Evolutionary conservation across 2,113 vertebrate genomes (phyloP).

Genomic region (Poeciliopsis prolifica): DNA sequence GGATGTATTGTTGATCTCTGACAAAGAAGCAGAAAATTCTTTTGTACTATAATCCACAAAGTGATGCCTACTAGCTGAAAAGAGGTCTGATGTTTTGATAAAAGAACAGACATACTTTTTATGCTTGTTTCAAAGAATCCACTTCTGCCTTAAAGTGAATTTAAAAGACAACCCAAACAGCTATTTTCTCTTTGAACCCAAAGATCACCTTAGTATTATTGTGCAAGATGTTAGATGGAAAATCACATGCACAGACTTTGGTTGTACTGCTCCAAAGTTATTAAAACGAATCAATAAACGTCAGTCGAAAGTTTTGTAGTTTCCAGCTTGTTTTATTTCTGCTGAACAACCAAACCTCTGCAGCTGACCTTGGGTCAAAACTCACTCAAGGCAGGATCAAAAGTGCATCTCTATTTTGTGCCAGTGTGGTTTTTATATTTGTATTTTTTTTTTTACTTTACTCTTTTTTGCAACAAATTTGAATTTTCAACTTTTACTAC

Average conservation of each 20-base stretch:
- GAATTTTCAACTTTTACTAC: slow-evolving; percentile 13
- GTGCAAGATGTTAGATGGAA: neutral
- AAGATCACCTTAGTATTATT: slow-evolving; percentile 9
- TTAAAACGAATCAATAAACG: slow-evolving; percentile 2
- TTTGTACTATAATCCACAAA: slow-evolving; percentile 14
- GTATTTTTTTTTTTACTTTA: slow-evolving; percentile 43
- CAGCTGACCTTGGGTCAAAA: slow-evolving; percentile 22
- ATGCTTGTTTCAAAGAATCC: slow-evolving; percentile 6
- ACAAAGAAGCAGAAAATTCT: slow-evolving; percentile 6
- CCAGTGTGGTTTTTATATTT: slow-evolving; percentile 38
- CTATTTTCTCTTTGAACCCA: neutral
- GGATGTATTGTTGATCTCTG: slow-evolving; percentile 19
- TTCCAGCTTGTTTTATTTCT: neutral
- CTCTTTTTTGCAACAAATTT: neutral
- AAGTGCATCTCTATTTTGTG: slow-evolving; percentile 29
- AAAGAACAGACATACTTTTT: slow-evolving; percentile 29
- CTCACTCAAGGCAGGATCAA: neutral
- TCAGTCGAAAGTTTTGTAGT: neutral
- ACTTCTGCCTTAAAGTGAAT: slow-evolving; percentile 19
- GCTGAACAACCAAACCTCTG: slow-evolving; percentile 8
- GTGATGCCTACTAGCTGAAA: slow-evolving; percentile 31
- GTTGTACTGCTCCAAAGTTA: slow-evolving; percentile 12
- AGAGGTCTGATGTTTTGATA: slow-evolving; percentile 31
- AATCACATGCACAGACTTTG: slow-evolving; percentile 7
- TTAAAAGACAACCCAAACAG: neutral